Conservation (phyloP, 2,888 invertebrate species). For the Pachycephus smyrnensis region DNA sequence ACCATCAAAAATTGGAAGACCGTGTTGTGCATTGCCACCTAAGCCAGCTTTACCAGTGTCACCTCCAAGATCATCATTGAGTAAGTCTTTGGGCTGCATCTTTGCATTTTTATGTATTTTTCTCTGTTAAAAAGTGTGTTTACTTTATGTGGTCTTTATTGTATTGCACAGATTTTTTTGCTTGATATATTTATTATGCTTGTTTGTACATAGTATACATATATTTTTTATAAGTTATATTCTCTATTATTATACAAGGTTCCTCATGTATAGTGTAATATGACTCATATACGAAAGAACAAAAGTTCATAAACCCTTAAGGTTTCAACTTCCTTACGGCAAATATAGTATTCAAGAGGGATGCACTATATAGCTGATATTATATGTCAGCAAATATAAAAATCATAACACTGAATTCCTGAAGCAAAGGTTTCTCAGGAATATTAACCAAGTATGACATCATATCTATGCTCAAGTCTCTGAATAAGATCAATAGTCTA, state of each 20-base stretch:
- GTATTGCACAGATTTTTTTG: conserved; percentile 20
- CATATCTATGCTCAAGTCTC: neutral
- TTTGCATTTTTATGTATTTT: conserved; percentile 6
- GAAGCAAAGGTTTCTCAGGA: neutral
- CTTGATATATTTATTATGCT: neutral
- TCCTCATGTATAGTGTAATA: too few relatives aligned
- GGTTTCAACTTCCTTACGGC: too few relatives aligned
- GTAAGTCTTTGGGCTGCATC: conserved; percentile 32
- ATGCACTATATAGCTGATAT: neutral
- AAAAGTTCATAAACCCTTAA: too few relatives aligned
- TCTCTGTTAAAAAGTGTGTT: neutral
- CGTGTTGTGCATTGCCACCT: conserved; percentile 74
- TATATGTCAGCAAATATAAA: neutral
- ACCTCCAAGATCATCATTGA: conserved; percentile 58
- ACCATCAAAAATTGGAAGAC: conserved; percentile 77
- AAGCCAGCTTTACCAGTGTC: conserved; percentile 77
- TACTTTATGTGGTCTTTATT: neutral
- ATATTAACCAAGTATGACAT: neutral
- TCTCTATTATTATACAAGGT: neutral
- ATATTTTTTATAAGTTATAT: neutral
- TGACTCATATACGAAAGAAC: too few relatives aligned
- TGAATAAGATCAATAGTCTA: neutral
- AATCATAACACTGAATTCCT: neutral
- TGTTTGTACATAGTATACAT: neutral
- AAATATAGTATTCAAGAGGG: neutral